These are phyloP conservation scores for Notocelia uddmanniana DNA, from an alignment of 2,888 invertebrate genomes.

Conservation along the genomic window DNA sequence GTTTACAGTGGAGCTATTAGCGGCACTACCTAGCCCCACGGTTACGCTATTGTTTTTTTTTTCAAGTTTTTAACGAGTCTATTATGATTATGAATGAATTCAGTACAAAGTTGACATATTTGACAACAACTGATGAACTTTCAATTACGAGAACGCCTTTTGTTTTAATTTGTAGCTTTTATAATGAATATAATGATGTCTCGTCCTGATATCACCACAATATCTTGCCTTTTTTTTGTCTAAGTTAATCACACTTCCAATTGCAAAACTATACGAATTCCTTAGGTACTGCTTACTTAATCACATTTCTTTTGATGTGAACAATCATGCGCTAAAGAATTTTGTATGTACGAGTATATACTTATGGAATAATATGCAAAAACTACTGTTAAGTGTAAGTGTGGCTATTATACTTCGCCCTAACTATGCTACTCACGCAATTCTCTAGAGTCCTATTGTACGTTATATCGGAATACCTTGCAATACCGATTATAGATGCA, in stretches of 20 bases:
- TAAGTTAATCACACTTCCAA: not conserved
- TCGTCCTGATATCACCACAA: no score
- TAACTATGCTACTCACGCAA: slow-evolving; percentile 23
- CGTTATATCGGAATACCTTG: slow-evolving; percentile 25
- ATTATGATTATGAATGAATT: slow-evolving; percentile 9
- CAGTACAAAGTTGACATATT: not conserved
- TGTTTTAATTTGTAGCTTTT: no score
- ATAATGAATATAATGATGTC: no score
- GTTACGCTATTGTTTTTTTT: slow-evolving; percentile 19
- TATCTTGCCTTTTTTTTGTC: no score
- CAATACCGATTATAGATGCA: slow-evolving; percentile 37
- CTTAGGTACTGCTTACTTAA: no score
- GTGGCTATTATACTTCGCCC: not conserved
- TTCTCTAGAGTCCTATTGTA: slow-evolving; percentile 19
- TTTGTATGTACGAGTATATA: no score
- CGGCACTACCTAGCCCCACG: slow-evolving; percentile 11
- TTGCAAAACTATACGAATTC: no score
- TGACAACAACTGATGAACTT: not conserved
- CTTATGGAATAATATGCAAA: not conserved
- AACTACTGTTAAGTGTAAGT: slow-evolving; percentile 10
- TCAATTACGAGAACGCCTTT: no score
- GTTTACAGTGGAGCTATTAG: slow-evolving; percentile 19
- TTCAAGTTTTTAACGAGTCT: slow-evolving; percentile 6
- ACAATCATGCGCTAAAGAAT: no score
- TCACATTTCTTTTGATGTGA: no score